Evolutionary conservation across 2,113 vertebrate genomes (phyloP).

Genomic region (Apodemus sylvaticus): DNA sequence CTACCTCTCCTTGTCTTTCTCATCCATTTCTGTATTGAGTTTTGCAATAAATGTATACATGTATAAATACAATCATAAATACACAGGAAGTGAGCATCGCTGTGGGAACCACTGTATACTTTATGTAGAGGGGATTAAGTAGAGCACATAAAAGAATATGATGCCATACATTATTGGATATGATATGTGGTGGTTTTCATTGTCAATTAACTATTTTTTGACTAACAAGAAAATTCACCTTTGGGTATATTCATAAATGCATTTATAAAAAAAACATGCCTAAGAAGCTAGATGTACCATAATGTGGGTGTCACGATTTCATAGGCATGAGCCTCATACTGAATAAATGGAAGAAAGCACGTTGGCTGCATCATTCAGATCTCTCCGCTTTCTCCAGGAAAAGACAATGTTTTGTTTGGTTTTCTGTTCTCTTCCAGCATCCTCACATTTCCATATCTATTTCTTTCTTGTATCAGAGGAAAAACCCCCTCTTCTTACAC

Average conservation of each 20-base stretch:
- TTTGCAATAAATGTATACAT: background rate
- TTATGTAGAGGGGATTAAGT: background rate
- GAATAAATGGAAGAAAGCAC: background rate
- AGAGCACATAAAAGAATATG: background rate
- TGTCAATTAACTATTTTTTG: background rate
- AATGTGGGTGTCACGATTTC: background rate
- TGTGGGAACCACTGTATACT: rapidly evolving
- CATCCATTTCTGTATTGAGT: background rate
- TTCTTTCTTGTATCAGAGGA: no score
- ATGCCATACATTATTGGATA: background rate
- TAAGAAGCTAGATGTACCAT: background rate
- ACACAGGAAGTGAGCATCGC: no score
- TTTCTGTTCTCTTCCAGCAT: background rate
- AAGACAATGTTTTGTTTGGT: background rate
- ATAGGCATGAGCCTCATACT: background rate
- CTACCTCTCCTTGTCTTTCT: background rate
- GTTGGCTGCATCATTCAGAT: background rate
- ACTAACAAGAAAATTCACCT: no score
- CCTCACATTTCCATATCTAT: background rate
- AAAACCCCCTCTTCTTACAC: background rate
- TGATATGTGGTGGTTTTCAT: background rate
- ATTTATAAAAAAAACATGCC: background rate
- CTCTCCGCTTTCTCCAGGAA: background rate
- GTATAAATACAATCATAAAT: no score
- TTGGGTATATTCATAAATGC: background rate